These are phyloP conservation scores for Isichthys henryi DNA, from an alignment of 2,113 vertebrate genomes.

Conservation along the genomic window DNA sequence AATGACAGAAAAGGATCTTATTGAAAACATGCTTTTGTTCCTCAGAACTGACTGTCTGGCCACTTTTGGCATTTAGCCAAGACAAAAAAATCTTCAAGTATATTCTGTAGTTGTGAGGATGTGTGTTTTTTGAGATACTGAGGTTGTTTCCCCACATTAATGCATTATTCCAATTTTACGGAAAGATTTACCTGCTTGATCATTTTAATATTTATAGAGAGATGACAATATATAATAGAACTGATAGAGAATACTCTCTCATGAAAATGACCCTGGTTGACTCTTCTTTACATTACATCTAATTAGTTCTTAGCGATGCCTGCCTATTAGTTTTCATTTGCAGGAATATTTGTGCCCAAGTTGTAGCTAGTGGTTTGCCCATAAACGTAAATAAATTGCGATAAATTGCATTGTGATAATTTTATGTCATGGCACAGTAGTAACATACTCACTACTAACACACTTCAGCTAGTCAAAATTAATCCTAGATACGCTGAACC, in stretches of 20 bases:
- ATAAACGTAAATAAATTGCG: not conserved
- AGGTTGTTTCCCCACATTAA: not conserved
- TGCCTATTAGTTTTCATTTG: not conserved
- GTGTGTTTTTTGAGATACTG: not conserved
- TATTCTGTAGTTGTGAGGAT: constrained; percentile 11
- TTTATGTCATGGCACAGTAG: not conserved
- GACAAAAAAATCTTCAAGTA: constrained; percentile 16
- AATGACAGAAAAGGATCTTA: not conserved
- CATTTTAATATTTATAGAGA: not conserved
- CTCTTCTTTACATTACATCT: not conserved
- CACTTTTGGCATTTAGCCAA: constrained; percentile 22
- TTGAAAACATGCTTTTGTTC: constrained; percentile 21
- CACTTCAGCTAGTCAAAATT: not conserved
- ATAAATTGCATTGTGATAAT: not conserved
- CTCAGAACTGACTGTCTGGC: not conserved
- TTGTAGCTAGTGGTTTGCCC: not conserved
- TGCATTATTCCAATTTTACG: not conserved
- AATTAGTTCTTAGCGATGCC: not conserved
- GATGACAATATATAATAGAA: not conserved
- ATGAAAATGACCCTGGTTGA: not conserved
- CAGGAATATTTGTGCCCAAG: not conserved
- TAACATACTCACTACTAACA: not conserved
- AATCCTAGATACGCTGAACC: not conserved
- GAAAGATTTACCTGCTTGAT: not conserved
- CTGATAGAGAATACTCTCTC: not conserved